Percentiles rank a stretch among this genome's conserved stretches.
These are phyloP conservation scores for Adela reaumurella DNA, from an alignment of 2,888 invertebrate species.

Conservation along the genomic window DNA sequence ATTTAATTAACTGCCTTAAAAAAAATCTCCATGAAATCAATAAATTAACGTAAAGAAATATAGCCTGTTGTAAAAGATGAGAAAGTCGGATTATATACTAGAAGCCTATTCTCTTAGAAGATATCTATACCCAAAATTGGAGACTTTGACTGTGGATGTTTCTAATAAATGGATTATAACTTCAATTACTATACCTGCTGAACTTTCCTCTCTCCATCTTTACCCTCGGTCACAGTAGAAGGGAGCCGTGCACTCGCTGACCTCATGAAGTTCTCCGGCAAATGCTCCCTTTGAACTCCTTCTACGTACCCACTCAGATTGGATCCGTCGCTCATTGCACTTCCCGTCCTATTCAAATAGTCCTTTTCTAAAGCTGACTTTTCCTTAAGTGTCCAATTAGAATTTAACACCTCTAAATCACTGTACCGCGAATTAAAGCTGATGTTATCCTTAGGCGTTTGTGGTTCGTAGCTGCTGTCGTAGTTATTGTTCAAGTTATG, in stretches of 20 bases:
- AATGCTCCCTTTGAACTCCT: slow-evolving; percentile 18
- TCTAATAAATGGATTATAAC: too few species aligned
- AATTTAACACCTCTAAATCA: slow-evolving; percentile 37
- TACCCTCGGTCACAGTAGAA: slow-evolving; percentile 30
- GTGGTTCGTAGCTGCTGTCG: slow-evolving; percentile 33
- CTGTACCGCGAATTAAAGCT: slow-evolving; percentile 36
- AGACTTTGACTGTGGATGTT: too few species aligned
- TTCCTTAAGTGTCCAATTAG: slow-evolving; percentile 50
- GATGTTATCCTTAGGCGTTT: slow-evolving; percentile 26
- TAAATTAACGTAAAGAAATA: too few species aligned
- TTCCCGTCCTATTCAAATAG: slow-evolving; percentile 42
- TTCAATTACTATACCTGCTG: slow-evolving; percentile 53
- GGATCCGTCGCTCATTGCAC: slow-evolving; percentile 48
- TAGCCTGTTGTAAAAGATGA: too few species aligned
- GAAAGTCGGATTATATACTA: too few species aligned
- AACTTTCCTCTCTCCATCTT: slow-evolving; percentile 73
- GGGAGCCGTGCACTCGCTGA: slow-evolving; percentile 81
- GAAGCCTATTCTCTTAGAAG: too few species aligned
- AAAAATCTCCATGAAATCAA: too few species aligned
- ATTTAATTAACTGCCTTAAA: too few species aligned
- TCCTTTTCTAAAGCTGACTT: slow-evolving; percentile 35
- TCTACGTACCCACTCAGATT: slow-evolving; percentile 37
- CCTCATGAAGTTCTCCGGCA: slow-evolving; percentile 65
- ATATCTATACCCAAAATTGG: too few species aligned
- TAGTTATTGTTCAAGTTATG: slow-evolving; percentile 42